These are phyloP conservation scores for Heliconius melpomene DNA, from an alignment of 1,140 invertebrate species.

Conservation along the genomic window DNA sequence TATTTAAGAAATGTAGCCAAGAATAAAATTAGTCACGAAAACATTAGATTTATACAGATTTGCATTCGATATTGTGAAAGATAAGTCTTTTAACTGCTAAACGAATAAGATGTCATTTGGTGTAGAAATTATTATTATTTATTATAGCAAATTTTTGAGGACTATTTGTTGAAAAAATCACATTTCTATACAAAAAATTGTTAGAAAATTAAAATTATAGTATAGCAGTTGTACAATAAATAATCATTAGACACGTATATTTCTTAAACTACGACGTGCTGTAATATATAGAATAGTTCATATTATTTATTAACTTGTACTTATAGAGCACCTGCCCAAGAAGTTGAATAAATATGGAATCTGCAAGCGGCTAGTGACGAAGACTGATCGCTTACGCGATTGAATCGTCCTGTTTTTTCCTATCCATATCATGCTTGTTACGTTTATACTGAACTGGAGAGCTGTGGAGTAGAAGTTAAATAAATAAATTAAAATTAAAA, in stretches of 20 bases:
- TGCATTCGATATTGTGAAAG: conserved; percentile 40
- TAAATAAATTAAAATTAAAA: too few relatives aligned
- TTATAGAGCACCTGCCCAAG: conserved; percentile 24
- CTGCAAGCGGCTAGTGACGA: conserved; percentile 49
- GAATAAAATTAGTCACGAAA: conserved; percentile 75
- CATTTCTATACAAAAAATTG: not conserved
- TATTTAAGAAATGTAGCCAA: conserved; percentile 72
- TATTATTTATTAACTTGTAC: not conserved
- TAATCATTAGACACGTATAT: not conserved
- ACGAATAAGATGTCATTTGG: not conserved
- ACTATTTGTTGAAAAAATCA: not conserved
- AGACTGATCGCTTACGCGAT: conserved; percentile 63
- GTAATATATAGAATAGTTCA: not conserved
- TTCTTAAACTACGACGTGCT: not conserved
- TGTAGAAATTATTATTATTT: not conserved
- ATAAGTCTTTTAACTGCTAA: not conserved
- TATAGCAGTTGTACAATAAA: not conserved
- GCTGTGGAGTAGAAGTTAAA: conserved; percentile 35
- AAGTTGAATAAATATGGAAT: conserved; percentile 43
- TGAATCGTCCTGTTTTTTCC: conserved; percentile 69
- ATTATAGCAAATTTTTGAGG: not conserved
- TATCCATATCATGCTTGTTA: conserved; percentile 55
- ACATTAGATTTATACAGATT: conserved; percentile 63
- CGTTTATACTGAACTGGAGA: conserved; percentile 40
- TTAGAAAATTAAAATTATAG: not conserved